These are phyloP conservation scores for Rhinogobio ventralis DNA, from an alignment of 2,797 vertebrate species.

Conservation along the genomic window DNA sequence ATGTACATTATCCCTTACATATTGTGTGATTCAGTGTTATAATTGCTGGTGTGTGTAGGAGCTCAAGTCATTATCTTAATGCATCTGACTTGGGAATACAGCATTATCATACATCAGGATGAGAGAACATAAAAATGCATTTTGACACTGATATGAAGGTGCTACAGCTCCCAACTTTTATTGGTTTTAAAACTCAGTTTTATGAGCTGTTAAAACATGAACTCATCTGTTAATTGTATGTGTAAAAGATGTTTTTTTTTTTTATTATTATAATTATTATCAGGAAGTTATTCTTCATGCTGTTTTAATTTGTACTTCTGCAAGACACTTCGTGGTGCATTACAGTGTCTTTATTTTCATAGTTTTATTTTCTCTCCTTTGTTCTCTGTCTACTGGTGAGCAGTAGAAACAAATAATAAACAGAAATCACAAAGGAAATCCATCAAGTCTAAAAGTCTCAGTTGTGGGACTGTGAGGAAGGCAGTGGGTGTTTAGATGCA, in stretches of 20 bases:
- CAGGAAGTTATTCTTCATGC: not conserved
- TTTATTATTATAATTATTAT: not conserved
- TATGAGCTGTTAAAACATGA: slow-evolving; percentile 8
- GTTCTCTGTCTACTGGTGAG: slow-evolving; percentile 8
- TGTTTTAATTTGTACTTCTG: slow-evolving; percentile 3
- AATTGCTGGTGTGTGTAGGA: not conserved
- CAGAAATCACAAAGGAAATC: slow-evolving; percentile 23
- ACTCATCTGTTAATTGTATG: not conserved
- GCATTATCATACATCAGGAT: no score
- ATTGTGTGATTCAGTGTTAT: not conserved
- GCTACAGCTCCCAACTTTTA: not conserved
- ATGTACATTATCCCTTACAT: no score
- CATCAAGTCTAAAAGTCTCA: slow-evolving; percentile 10
- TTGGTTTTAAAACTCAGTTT: not conserved
- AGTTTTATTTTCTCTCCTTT: not conserved
- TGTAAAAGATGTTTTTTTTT: not conserved
- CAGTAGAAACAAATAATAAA: not conserved
- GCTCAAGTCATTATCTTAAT: slow-evolving; percentile 1
- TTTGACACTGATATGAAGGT: not conserved
- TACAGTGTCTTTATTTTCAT: not conserved
- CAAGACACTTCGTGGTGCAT: not conserved
- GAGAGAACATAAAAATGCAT: not conserved
- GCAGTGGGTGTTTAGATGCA: slow-evolving; percentile 14
- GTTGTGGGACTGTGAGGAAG: not conserved
- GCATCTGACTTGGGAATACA: no score